phyloP scores from a whole-genome alignment of 2,113 vertebrate species.

The Sinocyclocheilus maitianheensis region DNA sequence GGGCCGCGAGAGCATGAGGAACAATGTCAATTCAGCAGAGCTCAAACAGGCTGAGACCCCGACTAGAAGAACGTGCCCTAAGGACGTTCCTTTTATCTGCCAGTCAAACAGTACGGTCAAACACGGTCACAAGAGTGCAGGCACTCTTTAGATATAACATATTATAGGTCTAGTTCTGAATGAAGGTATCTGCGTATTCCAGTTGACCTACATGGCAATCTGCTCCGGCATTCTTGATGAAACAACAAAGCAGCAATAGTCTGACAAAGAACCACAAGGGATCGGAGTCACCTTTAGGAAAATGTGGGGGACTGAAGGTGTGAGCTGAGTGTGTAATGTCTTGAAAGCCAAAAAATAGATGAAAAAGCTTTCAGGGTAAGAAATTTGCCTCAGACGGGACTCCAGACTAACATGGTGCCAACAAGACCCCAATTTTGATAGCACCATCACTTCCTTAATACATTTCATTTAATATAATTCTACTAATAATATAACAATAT shows the following conservation, averaged over 20 bases:
- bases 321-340: neutral
- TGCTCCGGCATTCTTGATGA: constrained; percentile 34
- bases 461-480: neutral
- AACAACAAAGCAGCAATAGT: constrained; percentile 39
- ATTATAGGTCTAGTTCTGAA: neutral
- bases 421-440: neutral
- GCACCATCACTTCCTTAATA: neutral
- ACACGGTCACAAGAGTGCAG: constrained; percentile 1
- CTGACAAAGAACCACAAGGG: neutral
- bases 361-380: neutral
- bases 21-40: constrained; percentile 65
- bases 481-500: neutral
- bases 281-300: constrained; percentile 30
- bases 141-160: neutral
- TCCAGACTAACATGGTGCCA: neutral
- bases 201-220: constrained; percentile 33
- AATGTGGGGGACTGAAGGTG: constrained; percentile 2
- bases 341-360: constrained; percentile 16
- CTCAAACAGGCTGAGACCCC: constrained; percentile 72
- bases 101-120: constrained; percentile 60
- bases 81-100: constrained; percentile 67
- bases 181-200: constrained; percentile 17
- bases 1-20: constrained; percentile 66
- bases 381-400: neutral
- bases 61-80: constrained; percentile 68